Base-by-base conservation (phyloP, 2,113 vertebrate species). In the Calyptomena viridis region DNA sequence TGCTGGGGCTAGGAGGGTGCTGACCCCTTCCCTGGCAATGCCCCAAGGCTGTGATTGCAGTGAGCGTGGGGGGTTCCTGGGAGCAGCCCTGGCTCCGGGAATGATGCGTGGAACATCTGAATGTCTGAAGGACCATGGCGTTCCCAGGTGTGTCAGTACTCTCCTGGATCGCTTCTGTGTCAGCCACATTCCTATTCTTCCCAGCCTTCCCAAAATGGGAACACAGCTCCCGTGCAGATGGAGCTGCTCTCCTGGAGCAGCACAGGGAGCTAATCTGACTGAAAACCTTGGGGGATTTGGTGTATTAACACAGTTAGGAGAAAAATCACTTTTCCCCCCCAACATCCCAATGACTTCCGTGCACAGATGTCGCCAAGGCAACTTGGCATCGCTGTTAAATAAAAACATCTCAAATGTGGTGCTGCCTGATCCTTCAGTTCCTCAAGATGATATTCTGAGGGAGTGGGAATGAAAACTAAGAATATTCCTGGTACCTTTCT, bases 311-410 rank as follows among this genome's bases (percentile, higher is more conserved):
- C 19, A 14, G n/a, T n/a, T n/a, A n/a, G 37, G 28, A 50, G 14
- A n/a, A 30, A 42, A 67, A 3, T 8, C 2, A 0, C 18, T 7
- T 21, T 71, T 46, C 6, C 5, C 4, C 3, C 4, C 1, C 10
- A 28, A 50, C 23, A 0, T n/a, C n/a, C n/a, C n/a, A n/a, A n/a
- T n/a, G n/a, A n/a, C n/a, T n/a, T n/a, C n/a, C n/a, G 3, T 8
- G 8, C 10, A 1, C 9, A 0, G 7, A 1, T 1, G 27, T 63
- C 67, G 5, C 13, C 39, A 4, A 58, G 62, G 52, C 75, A 55
- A 1, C 55, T 27, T 5, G 0, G 24, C 37, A 13, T 14, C 6
- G 0, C 1, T 2, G 12, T 9, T 60, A 4, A 75, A 44, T 71
- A 12, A 35, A 47, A 69, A 6, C 4, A 4, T 5, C 27, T 35